Conservation (phyloP, 2,113 vertebrate genomes). For the Platichthys flesus region DNA sequence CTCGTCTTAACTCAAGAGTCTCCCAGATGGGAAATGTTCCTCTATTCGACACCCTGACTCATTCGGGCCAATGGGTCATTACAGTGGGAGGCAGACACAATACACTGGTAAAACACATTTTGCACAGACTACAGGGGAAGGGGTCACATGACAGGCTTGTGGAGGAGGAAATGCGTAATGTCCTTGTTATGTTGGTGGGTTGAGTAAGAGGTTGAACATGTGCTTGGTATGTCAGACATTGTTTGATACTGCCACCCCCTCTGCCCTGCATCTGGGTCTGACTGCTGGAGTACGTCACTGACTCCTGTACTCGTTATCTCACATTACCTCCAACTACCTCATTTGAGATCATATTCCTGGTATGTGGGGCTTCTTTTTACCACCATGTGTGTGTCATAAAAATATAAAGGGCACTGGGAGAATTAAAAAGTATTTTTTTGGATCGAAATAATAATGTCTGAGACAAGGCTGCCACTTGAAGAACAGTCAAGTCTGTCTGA, state of each 20-base stretch:
- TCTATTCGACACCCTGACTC: constrained; percentile 16
- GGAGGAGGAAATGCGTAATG: constrained; percentile 3
- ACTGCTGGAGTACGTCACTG: constrained; percentile 17
- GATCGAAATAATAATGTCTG: constrained; percentile 13
- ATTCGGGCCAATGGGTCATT: not conserved
- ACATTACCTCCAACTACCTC: constrained; percentile 6
- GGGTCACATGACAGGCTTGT: not conserved
- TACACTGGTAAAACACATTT: not conserved
- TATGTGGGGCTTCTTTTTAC: not conserved
- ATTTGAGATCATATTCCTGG: constrained; percentile 1
- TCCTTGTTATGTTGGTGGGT: constrained; percentile 30
- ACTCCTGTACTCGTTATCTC: constrained; percentile 11
- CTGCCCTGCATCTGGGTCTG: constrained; percentile 25
- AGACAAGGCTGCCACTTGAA: not conserved
- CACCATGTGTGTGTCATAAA: not conserved
- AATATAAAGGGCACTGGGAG: constrained; percentile 1
- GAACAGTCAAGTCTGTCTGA: constrained; percentile 1
- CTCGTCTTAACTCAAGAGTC: not conserved
- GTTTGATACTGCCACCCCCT: constrained; percentile 3
- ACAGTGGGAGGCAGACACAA: not conserved
- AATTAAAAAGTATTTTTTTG: not conserved
- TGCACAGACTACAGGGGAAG: not conserved
- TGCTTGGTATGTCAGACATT: constrained; percentile 43
- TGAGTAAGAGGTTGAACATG: constrained; percentile 33
- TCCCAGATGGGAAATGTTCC: not conserved